phyloP scores from a whole-genome alignment of 2,797 vertebrate genomes.

The Anniella stebbinsi region DNA sequence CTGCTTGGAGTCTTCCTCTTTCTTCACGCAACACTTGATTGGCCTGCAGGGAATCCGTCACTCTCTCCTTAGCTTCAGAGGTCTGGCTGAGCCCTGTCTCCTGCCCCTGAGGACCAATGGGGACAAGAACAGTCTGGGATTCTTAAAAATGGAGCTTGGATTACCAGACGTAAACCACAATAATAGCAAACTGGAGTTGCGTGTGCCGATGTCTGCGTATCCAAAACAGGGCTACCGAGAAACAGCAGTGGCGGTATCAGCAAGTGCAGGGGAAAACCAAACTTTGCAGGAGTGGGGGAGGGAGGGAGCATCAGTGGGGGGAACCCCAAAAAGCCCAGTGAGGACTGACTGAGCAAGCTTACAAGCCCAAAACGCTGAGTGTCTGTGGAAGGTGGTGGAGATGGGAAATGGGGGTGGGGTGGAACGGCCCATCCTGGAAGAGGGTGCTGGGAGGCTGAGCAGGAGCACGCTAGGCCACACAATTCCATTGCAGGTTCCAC shows the following conservation, averaged over 20 bases:
- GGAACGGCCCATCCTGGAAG: no score
- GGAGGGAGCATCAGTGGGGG: no score
- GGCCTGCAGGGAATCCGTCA: slow-evolving; percentile 56
- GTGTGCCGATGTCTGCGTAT: background rate
- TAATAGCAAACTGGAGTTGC: background rate
- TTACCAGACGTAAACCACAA: background rate
- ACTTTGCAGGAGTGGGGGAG: background rate
- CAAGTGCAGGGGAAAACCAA: background rate
- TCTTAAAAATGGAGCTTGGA: background rate
- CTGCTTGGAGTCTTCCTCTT: slow-evolving; percentile 76
- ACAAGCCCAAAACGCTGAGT: no score
- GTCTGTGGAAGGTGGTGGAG: no score
- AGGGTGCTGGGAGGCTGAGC: no score
- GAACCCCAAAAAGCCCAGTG: no score
- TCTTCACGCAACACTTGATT: slow-evolving; percentile 75
- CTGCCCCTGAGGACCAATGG: slow-evolving; percentile 66
- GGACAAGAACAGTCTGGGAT: background rate
- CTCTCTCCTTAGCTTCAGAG: slow-evolving; percentile 73
- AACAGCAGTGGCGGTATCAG: background rate
- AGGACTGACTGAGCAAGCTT: no score
- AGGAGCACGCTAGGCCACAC: no score
- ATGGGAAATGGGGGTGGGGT: no score
- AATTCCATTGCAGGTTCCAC: background rate
- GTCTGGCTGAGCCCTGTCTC: slow-evolving; percentile 68
- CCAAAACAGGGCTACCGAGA: background rate